A percentile compares a stretch with the other conserved stretches of the same genome.
These are phyloP conservation scores for Artibeus lituratus DNA, from an alignment of 2,797 vertebrate genomes.

Conservation along the genomic window DNA sequence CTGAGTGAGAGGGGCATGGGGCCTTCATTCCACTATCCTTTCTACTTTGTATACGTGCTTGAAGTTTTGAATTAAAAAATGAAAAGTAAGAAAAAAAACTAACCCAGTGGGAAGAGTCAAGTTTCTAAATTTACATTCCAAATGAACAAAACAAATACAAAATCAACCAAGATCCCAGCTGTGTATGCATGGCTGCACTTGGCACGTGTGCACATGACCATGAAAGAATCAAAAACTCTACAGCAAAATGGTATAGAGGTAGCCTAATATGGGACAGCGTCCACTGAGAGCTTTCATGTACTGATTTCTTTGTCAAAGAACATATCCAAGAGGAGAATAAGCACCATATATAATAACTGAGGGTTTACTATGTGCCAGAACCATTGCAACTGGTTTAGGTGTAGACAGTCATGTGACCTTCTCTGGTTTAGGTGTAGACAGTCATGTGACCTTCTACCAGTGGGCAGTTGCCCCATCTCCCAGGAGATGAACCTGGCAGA, in stretches of 20 bases:
- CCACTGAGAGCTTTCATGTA: neutral
- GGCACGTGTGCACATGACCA: neutral
- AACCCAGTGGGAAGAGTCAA: neutral
- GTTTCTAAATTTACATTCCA: neutral
- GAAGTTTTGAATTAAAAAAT: neutral
- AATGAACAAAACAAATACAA: neutral
- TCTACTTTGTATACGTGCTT: neutral
- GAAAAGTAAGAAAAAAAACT: neutral
- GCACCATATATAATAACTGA: neutral
- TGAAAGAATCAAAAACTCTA: neutral
- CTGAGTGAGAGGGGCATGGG: neutral
- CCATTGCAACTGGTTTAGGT: neutral
- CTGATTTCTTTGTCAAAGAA: neutral
- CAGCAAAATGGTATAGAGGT: neutral
- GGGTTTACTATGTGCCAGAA: neutral
- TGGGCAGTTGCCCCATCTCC: neutral
- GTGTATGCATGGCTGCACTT: neutral
- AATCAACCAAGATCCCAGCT: neutral
- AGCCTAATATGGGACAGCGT: neutral
- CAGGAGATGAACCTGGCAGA: neutral
- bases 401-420: rapidly evolving
- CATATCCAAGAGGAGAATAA: neutral
- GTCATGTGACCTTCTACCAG: rapidly evolving
- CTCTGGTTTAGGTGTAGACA: neutral
- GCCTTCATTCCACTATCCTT: neutral